Evolutionary conservation across 2,113 vertebrate species (phyloP).

Genomic region (Antechinus stuartii): DNA sequence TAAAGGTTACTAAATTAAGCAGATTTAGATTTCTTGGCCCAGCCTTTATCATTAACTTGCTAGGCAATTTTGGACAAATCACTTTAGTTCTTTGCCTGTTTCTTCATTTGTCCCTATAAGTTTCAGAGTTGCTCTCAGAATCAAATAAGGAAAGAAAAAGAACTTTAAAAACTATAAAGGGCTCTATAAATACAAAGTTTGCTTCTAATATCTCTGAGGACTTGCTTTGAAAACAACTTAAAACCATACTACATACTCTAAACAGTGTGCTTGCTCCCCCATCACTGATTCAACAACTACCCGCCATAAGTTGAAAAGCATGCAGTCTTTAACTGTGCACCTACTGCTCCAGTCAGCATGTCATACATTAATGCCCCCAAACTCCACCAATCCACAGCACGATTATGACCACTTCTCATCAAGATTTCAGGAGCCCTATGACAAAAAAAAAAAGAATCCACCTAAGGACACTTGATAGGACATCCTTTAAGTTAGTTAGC

Average conservation of each 20-base stretch:
- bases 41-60: constrained; percentile 7
- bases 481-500: constrained; percentile 39
- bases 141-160: constrained; percentile 14
- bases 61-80: neutral
- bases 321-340: constrained; percentile 89
- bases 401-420: constrained; percentile 98
- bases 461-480: neutral
- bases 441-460: constrained; percentile 74
- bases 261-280: neutral
- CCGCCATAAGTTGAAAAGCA: constrained; percentile 74
- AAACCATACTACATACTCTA: neutral
- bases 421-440: constrained; percentile 98
- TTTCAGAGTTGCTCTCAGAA: constrained; percentile 25
- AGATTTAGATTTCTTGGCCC: neutral
- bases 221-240: constrained; percentile 24
- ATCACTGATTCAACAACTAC: constrained; percentile 30
- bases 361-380: constrained; percentile 99
- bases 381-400: constrained; percentile 99
- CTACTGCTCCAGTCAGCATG: constrained; percentile 99
- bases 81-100: constrained; percentile 41
- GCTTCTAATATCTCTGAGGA: neutral
- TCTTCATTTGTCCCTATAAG: constrained; percentile 40
- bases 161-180: constrained; percentile 40
- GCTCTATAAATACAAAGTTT: constrained; percentile 21
- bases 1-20: constrained; percentile 1